Evolutionary conservation across 2,113 vertebrate species (phyloP).

Genomic region (Parus major): DNA sequence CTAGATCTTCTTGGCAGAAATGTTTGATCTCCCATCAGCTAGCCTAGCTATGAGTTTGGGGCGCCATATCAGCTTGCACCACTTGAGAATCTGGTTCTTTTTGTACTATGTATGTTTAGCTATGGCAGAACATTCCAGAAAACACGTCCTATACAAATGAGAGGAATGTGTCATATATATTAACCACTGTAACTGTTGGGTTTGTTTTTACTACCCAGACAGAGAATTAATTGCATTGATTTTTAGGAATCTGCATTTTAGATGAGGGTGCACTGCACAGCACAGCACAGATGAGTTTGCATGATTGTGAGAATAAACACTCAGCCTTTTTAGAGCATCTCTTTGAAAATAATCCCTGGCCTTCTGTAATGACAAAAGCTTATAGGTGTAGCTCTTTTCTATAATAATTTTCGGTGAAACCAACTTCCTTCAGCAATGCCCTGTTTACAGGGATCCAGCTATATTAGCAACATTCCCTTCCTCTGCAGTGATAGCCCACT

Average conservation of each 20-base stretch:
- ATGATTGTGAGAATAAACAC: neutral
- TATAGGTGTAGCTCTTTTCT: neutral
- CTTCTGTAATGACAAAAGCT: neutral
- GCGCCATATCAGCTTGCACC: neutral
- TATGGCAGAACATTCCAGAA: neutral
- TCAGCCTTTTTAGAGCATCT: neutral
- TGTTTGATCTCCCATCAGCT: neutral
- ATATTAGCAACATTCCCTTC: neutral
- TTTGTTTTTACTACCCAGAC: neutral
- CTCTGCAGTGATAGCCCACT: neutral
- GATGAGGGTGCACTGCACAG: neutral
- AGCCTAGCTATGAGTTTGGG: neutral
- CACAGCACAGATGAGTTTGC: neutral
- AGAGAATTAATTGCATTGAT: slow-evolving; percentile 23
- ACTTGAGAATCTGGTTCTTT: neutral
- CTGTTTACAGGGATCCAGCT: neutral
- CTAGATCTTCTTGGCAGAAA: neutral
- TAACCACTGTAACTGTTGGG: neutral
- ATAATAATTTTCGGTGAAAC: neutral
- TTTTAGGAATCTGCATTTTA: slow-evolving; percentile 36
- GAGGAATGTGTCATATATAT: neutral
- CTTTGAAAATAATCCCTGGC: neutral
- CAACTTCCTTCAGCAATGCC: neutral
- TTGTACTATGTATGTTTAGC: neutral
- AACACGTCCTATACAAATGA: neutral